Evolutionary conservation across 2,888 invertebrate species (phyloP).

Genomic region (Lepidochrysops patricia): DNA sequence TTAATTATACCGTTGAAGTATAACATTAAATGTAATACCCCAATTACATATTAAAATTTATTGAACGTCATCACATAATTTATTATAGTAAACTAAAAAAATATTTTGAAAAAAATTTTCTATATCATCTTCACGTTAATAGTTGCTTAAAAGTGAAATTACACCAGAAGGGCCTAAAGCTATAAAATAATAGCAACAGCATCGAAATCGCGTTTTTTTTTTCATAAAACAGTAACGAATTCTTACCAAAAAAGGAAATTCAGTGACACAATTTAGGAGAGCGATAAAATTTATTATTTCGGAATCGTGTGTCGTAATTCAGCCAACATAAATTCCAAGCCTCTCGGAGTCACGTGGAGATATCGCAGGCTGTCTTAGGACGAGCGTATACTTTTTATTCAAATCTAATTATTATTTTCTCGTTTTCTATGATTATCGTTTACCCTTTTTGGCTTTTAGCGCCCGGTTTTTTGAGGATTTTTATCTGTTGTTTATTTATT

Average conservation of each 20-base stretch:
- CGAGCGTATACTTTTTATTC: conserved; percentile 8
- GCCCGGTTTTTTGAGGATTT: too few species aligned
- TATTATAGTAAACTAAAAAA: too few species aligned
- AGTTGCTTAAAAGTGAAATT: too few species aligned
- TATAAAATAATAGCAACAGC: neutral
- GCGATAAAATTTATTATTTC: conserved; percentile 27
- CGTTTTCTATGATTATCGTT: neutral
- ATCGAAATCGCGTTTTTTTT: neutral
- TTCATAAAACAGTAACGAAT: conserved; percentile 10
- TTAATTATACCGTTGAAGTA: too few species aligned
- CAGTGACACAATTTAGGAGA: conserved; percentile 23
- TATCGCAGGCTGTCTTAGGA: conserved; percentile 20
- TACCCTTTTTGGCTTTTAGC: too few species aligned
- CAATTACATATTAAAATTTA: too few species aligned
- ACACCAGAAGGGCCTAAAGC: too few species aligned
- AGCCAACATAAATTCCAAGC: conserved; percentile 25
- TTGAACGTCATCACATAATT: too few species aligned
- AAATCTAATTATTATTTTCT: neutral
- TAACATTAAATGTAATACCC: too few species aligned
- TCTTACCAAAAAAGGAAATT: conserved; percentile 14
- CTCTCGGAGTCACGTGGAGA: conserved; percentile 23
- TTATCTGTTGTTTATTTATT: too few species aligned
- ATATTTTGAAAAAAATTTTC: too few species aligned
- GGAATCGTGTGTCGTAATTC: conserved; percentile 24
- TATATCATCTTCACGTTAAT: too few species aligned